Evolutionary conservation across 2,113 vertebrate genomes (phyloP).

Genomic region (Eclectus roratus): DNA sequence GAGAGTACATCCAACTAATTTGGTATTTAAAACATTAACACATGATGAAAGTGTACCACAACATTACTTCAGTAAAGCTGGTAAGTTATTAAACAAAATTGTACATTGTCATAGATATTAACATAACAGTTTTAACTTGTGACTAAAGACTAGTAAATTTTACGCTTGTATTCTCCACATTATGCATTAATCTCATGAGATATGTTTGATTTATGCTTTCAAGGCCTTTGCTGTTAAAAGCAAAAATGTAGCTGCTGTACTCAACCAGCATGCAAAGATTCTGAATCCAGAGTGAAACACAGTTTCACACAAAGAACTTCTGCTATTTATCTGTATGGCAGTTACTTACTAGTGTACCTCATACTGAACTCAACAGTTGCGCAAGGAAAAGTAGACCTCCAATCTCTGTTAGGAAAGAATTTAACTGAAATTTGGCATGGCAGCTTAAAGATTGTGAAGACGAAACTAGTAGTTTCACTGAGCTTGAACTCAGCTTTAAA

Average conservation of each 20-base stretch:
- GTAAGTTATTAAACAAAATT: constrained; percentile 2
- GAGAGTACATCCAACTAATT: not conserved
- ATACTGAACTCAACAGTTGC: not conserved
- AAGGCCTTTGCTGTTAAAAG: not conserved
- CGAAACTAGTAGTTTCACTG: not conserved
- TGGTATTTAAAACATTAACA: not conserved
- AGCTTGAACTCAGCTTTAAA: not conserved
- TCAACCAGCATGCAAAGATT: not conserved
- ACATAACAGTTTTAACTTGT: not conserved
- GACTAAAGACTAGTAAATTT: not conserved
- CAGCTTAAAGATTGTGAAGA: not conserved
- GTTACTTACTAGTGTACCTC: not conserved
- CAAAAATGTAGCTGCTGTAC: not conserved
- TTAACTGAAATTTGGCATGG: not conserved
- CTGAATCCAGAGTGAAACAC: not conserved
- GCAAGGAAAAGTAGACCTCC: not conserved
- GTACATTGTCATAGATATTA: not conserved
- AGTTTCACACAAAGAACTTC: not conserved
- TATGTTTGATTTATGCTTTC: not conserved
- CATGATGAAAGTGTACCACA: not conserved
- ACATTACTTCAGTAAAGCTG: not conserved
- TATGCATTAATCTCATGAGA: not conserved
- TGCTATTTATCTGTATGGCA: not conserved
- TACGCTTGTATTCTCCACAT: not conserved
- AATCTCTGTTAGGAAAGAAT: not conserved